phyloP scores from a whole-genome alignment of 2,113 vertebrate genomes.

The Solea solea region DNA sequence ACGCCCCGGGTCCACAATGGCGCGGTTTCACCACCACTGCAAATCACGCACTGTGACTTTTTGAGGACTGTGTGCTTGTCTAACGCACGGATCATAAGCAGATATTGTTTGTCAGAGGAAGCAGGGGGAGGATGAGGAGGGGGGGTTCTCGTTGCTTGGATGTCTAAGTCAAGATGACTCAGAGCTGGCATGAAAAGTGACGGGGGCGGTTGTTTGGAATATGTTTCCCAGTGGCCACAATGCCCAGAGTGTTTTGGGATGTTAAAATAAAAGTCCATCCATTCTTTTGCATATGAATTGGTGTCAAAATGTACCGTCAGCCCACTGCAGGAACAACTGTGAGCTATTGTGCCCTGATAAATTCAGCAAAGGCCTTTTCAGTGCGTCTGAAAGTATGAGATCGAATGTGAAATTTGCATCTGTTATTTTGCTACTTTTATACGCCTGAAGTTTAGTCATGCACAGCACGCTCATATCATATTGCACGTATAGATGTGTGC shows the following conservation, averaged over 20 bases:
- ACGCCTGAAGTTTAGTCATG: background rate
- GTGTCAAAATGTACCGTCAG: constrained; percentile 63
- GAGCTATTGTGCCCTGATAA: constrained; percentile 49
- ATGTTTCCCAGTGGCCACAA: constrained; percentile 69
- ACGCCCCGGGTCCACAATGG: constrained; percentile 49
- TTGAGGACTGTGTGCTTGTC: constrained; percentile 53
- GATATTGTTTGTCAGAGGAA: constrained; percentile 67
- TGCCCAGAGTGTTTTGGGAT: constrained; percentile 64
- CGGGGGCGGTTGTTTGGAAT: constrained; percentile 66
- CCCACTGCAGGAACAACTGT: constrained; percentile 34
- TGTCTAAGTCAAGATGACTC: constrained; percentile 65
- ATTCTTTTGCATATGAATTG: constrained; percentile 61
- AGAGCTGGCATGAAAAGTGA: constrained; percentile 67
- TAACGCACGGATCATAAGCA: constrained; percentile 63
- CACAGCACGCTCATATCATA: too few relatives aligned
- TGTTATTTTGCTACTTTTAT: constrained; percentile 11
- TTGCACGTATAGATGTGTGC: background rate
- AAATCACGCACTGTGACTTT: constrained; percentile 36
- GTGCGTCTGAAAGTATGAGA: constrained; percentile 48
- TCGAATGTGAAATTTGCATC: constrained; percentile 38
- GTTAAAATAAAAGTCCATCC: constrained; percentile 70
- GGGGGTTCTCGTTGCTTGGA: constrained; percentile 51
- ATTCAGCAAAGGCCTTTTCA: constrained; percentile 50
- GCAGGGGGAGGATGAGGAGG: background rate
- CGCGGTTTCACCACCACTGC: constrained; percentile 41